Base-by-base conservation (phyloP, 2,797 vertebrate genomes). In the Premnoplex brunnescens region DNA sequence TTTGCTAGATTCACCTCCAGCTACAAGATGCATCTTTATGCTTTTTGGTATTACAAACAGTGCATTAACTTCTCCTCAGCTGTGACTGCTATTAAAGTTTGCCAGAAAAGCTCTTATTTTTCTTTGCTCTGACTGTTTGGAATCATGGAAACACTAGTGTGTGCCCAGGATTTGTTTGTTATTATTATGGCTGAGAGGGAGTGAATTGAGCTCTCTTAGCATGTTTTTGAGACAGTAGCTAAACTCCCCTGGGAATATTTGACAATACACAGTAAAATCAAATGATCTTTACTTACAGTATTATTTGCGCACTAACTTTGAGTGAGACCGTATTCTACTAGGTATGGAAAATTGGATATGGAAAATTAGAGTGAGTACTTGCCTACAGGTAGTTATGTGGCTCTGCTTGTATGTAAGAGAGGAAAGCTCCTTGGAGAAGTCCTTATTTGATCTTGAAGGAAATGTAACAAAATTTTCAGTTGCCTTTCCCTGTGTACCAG, bases 41-140 rank as follows among this genome's bases (percentile, higher is more conserved):
- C 4, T 46, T 77, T 84, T 54, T 48, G 36, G 28, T 51, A 36
- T 64, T 60, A 51, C 77, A 80, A 37, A 67, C 24, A 78, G 23
- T 5, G 1, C 41, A 22, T 63, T 78, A 63, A 30, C 56, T 69
- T 87, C 46, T 89, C 51, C 82, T 82, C 74, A 60, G 11, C 55
- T 67, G 30, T 2, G 19, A 73, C 62, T 46, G 7, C 37, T 62
- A 12, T 51, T 85, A 46, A 85, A 75, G 5, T 51, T 76, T 87
- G n/a, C 26, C 43, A 63, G 85, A 34, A 91, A 91, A 85, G 2
- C 37, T 89, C 44, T 48, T 73, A 14, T 32, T 95, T 91, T 80
- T 64, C 14, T 79, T 89, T 63, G 6, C 36, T 62, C 21, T 12
- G 9, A n/a, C 26, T 3, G 2, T 77, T 91, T 92, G 64, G 67